phyloP scores from a whole-genome alignment of 2,113 vertebrate species.

The Callocephalon fimbriatum region DNA sequence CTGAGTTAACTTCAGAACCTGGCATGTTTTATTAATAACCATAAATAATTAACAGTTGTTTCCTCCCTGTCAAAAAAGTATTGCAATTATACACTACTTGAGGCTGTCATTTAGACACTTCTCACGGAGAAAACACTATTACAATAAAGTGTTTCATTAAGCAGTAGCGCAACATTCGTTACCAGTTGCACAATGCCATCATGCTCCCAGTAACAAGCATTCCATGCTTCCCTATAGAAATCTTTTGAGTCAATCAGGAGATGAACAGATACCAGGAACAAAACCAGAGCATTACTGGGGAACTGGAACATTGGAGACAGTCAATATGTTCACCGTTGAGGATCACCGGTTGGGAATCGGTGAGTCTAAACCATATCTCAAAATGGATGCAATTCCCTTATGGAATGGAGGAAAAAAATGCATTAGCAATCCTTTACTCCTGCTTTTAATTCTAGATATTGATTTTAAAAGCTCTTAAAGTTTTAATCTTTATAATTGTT shows the following conservation, averaged over 20 bases:
- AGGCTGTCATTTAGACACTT: not conserved
- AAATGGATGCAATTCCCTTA: not conserved
- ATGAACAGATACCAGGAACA: not conserved
- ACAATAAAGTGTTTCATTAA: not conserved
- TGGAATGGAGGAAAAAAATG: not conserved
- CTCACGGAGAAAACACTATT: not conserved
- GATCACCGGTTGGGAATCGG: not conserved
- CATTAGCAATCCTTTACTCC: not conserved
- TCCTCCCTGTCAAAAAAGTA: not conserved
- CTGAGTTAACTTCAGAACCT: not conserved
- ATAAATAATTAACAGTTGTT: conserved; percentile 30
- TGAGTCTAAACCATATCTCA: not conserved
- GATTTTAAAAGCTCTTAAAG: not conserved
- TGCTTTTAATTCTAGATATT: not conserved
- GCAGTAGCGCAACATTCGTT: not conserved
- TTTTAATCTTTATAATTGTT: not conserved
- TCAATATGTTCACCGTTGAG: not conserved
- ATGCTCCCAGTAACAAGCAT: not conserved
- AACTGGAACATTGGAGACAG: not conserved
- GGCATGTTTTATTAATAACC: not conserved
- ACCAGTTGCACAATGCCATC: not conserved
- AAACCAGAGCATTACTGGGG: not conserved
- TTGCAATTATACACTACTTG: not conserved
- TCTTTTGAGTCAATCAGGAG: not conserved
- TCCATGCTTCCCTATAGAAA: not conserved